A percentile compares a stretch with the other conserved stretches of the same genome.
These are phyloP conservation scores for Seriola quinqueradiata DNA, from an alignment of 2,113 vertebrate genomes.

Conservation along the genomic window DNA sequence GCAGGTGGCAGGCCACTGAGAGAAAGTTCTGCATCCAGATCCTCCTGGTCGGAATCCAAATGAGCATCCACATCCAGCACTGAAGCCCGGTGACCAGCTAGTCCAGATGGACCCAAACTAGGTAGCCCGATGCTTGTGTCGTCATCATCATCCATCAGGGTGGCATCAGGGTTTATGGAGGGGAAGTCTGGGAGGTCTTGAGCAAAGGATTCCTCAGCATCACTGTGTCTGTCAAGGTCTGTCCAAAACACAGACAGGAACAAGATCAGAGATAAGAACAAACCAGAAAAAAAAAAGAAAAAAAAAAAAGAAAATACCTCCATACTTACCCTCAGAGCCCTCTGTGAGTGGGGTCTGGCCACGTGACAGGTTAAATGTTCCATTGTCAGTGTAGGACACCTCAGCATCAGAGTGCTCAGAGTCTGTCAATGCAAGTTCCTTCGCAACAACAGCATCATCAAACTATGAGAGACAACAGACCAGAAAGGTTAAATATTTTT, in stretches of 20 bases:
- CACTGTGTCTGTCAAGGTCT: slow-evolving; percentile 96
- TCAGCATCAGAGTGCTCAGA: slow-evolving; percentile 96
- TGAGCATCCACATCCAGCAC: slow-evolving; percentile 79
- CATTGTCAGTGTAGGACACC: slow-evolving; percentile 94
- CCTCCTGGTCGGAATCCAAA: slow-evolving; percentile 86
- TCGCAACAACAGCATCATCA: slow-evolving; percentile 91
- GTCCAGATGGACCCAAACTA: slow-evolving; percentile 78
- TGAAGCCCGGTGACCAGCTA: slow-evolving; percentile 73
- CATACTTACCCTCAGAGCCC: slow-evolving; percentile 91
- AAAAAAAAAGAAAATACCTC: not conserved
- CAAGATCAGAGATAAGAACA: slow-evolving; percentile 6
- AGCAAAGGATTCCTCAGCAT: slow-evolving; percentile 96
- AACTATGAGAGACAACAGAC: slow-evolving; percentile 81
- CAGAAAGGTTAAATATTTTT: not conserved
- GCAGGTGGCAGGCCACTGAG: slow-evolving; percentile 80
- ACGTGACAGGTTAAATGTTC: slow-evolving; percentile 95
- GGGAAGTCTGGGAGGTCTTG: slow-evolving; percentile 95
- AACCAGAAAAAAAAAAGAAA: not conserved
- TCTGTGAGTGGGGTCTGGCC: slow-evolving; percentile 96
- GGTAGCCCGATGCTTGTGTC: slow-evolving; percentile 96
- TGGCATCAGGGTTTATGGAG: slow-evolving; percentile 93
- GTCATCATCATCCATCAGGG: slow-evolving; percentile 93
- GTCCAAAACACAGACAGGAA: not conserved
- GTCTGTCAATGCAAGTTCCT: slow-evolving; percentile 92
- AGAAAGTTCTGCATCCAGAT: slow-evolving; percentile 84